Percentiles rank a stretch among this genome's conserved stretches.
These are phyloP conservation scores for Ceratina calcarata DNA, from an alignment of 1,140 invertebrate genomes.

Conservation along the genomic window DNA sequence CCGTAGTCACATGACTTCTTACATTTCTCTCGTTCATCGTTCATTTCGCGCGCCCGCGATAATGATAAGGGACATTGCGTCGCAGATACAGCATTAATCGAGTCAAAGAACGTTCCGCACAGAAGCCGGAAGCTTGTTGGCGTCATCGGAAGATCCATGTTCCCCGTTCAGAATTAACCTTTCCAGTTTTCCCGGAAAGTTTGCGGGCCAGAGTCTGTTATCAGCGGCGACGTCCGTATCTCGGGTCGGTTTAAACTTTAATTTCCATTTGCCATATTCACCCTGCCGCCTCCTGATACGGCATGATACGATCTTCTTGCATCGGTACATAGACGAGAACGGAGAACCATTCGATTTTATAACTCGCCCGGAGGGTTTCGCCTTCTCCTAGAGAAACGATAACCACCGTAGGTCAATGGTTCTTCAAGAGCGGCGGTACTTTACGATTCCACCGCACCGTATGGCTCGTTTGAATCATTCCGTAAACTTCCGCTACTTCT, in stretches of 20 bases:
- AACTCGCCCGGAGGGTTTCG: conserved; percentile 38
- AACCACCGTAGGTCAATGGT: conserved; percentile 45
- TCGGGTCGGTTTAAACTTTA: conserved; percentile 42
- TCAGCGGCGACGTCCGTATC: conserved; percentile 16
- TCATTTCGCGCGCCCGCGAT: not conserved
- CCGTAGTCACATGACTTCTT: not conserved
- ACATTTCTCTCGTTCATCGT: not conserved
- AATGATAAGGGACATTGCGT: not conserved
- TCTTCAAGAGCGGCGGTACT: conserved; percentile 41
- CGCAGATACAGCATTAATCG: not conserved
- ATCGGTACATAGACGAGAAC: conserved; percentile 39
- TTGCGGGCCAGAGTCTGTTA: conserved; percentile 21
- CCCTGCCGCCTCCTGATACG: not conserved
- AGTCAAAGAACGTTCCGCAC: not conserved
- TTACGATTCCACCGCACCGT: conserved; percentile 34
- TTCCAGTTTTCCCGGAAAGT: conserved; percentile 15
- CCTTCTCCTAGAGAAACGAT: conserved; percentile 40
- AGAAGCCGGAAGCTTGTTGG: not conserved
- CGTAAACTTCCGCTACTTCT: conserved; percentile 41
- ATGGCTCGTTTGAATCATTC: conserved; percentile 43
- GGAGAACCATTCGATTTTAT: conserved; percentile 49
- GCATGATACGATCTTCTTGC: conserved; percentile 37
- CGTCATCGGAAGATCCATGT: conserved; percentile 32
- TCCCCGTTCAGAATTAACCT: conserved; percentile 25
- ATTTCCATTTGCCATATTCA: conserved; percentile 46